Percentiles rank a stretch among this genome's conserved stretches.
phyloP scores from a whole-genome alignment of 2,797 vertebrate species.

The Danio choprae region DNA sequence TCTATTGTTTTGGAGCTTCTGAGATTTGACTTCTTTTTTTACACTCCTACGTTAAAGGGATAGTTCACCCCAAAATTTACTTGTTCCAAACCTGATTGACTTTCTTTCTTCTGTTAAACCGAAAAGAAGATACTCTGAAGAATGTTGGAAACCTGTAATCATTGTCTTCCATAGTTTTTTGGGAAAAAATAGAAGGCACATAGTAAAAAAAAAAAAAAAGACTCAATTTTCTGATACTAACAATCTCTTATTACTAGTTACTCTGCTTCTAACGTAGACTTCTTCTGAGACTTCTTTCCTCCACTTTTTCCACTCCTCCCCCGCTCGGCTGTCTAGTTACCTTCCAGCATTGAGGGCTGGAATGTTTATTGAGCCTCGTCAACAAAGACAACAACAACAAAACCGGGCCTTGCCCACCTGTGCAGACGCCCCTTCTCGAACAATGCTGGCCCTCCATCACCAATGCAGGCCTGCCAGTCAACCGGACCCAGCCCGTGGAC shows the following conservation, averaged over 20 bases:
- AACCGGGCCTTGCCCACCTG: constrained; percentile 67
- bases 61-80: too few species aligned
- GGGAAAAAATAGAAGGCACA: too few species aligned
- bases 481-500: constrained; percentile 69
- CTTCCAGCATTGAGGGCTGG: constrained; percentile 59
- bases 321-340: constrained; percentile 59
- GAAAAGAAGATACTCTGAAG: too few species aligned
- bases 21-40: constrained; percentile 64
- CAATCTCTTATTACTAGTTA: too few species aligned
- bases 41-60: constrained; percentile 47
- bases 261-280: too few species aligned
- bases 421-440: constrained; percentile 72
- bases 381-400: constrained; percentile 79
- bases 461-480: constrained; percentile 65
- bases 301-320: constrained; percentile 54
- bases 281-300: not conserved
- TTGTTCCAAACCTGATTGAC: too few species aligned
- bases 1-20: constrained; percentile 69
- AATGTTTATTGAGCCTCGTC: constrained; percentile 72
- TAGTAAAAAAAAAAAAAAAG: too few species aligned
- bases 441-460: constrained; percentile 73
- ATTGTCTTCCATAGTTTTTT: too few species aligned
- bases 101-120: too few species aligned
- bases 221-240: too few species aligned
- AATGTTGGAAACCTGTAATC: too few species aligned